These are phyloP conservation scores for Myotis lucifugus DNA, from an alignment of 2,113 vertebrate species.

Conservation along the genomic window DNA sequence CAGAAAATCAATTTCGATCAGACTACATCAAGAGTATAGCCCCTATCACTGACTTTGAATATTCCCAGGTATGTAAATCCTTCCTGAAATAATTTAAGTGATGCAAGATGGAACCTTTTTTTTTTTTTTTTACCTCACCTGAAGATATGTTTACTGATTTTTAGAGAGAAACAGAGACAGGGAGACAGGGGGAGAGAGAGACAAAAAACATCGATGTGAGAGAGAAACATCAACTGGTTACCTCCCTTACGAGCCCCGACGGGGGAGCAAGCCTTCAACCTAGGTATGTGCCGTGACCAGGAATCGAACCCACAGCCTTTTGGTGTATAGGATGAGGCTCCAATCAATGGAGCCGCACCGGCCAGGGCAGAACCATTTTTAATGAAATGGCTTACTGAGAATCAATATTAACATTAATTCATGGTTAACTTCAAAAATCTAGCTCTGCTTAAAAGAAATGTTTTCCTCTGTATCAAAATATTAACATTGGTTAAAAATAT, in stretches of 20 bases:
- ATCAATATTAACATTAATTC: background rate
- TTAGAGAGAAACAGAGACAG: background rate
- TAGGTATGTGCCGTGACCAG: too few relatives aligned
- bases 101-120: background rate
- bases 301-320: background rate
- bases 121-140: background rate
- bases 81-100: background rate
- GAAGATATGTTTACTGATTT: background rate
- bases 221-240: background rate
- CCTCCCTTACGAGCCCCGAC: background rate
- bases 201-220: background rate
- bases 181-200: too few relatives aligned
- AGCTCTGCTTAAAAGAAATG: background rate
- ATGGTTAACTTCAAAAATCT: background rate
- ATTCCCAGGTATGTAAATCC: slow-evolving; percentile 93
- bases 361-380: background rate
- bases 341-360: background rate
- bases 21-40: slow-evolving; percentile 99
- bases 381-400: background rate
- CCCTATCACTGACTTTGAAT: slow-evolving; percentile 97
- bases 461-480: background rate
- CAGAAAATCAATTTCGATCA: slow-evolving; percentile 97
- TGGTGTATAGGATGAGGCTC: background rate
- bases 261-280: too few relatives aligned
- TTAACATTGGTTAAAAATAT: background rate